These are phyloP conservation scores for Homarus gammarus DNA, from an alignment of 2,888 invertebrate species.

Conservation along the genomic window DNA sequence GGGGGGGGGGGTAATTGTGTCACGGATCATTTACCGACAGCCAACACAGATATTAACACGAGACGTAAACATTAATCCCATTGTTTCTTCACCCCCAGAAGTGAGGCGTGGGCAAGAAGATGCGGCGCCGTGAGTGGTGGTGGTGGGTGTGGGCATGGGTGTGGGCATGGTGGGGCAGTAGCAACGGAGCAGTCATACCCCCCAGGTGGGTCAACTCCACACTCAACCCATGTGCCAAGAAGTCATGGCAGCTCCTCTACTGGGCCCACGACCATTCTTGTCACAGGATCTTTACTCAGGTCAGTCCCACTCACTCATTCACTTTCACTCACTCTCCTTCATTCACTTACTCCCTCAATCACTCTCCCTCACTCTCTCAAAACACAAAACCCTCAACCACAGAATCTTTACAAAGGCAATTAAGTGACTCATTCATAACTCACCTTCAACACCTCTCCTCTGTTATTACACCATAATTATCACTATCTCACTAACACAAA, in stretches of 20 bases:
- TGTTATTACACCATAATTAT: background rate
- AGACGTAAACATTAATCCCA: too few relatives aligned
- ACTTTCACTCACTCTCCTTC: background rate
- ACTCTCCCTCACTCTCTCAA: background rate
- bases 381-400: too few relatives aligned
- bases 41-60: too few relatives aligned
- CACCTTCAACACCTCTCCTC: too few relatives aligned
- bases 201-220: constrained; percentile 92
- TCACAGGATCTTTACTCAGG: constrained; percentile 87
- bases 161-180: background rate
- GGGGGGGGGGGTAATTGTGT: too few relatives aligned
- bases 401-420: too few relatives aligned
- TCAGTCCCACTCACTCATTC: constrained; percentile 23
- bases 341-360: constrained; percentile 8
- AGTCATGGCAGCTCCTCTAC: constrained; percentile 91
- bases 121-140: constrained; percentile 16
- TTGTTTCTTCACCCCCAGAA: background rate
- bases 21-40: too few relatives aligned
- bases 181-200: constrained; percentile 83
- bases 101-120: background rate
- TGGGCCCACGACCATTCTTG: constrained; percentile 91
- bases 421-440: too few relatives aligned
- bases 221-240: constrained; percentile 89
- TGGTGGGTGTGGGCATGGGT: constrained; percentile 38
- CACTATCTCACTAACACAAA: too few relatives aligned